These are phyloP conservation scores for Drosophila pruinosa DNA, from an alignment of 1,140 invertebrate species.

Conservation along the genomic window DNA sequence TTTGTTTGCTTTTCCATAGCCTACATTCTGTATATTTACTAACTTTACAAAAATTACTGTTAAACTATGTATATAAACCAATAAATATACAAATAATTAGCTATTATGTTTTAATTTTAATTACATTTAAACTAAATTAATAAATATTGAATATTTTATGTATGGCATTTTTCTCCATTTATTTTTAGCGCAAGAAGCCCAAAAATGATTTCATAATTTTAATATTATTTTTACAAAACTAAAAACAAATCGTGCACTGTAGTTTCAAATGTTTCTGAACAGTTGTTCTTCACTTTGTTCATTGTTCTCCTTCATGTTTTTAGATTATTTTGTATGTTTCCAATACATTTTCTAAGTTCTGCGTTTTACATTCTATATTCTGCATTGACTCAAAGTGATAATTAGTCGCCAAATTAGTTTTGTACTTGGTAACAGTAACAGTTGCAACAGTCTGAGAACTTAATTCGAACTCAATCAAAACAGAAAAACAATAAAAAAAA, in stretches of 20 bases:
- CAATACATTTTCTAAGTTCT: constrained; percentile 14
- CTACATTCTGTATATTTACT: constrained; percentile 13
- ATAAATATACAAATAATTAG: too few relatives aligned
- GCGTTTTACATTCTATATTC: constrained; percentile 22
- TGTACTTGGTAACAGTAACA: constrained; percentile 57
- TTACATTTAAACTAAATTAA: constrained; percentile 41
- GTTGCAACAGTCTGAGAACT: constrained; percentile 54
- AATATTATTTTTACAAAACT: neutral
- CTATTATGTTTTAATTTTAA: constrained; percentile 19
- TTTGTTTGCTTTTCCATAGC: constrained; percentile 2
- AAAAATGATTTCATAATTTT: constrained; percentile 50
- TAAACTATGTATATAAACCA: constrained; percentile 43
- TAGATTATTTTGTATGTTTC: constrained; percentile 18
- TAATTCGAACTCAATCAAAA: constrained; percentile 40
- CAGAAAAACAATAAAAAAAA: constrained; percentile 24
- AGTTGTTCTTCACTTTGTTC: neutral
- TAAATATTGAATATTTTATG: constrained; percentile 20
- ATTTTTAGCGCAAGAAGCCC: constrained; percentile 60
- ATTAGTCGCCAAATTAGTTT: constrained; percentile 52
- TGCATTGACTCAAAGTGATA: constrained; percentile 50
- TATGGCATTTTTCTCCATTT: constrained; percentile 50
- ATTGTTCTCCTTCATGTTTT: constrained; percentile 11
- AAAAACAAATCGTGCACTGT: constrained; percentile 12
- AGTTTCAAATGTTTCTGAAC: constrained; percentile 23
- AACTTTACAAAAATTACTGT: constrained; percentile 21